Evolutionary conservation across 2,113 vertebrate species (phyloP), one percentile per base, ranked within the genome.

Genomic region (Stercorarius parasiticus): DNA sequence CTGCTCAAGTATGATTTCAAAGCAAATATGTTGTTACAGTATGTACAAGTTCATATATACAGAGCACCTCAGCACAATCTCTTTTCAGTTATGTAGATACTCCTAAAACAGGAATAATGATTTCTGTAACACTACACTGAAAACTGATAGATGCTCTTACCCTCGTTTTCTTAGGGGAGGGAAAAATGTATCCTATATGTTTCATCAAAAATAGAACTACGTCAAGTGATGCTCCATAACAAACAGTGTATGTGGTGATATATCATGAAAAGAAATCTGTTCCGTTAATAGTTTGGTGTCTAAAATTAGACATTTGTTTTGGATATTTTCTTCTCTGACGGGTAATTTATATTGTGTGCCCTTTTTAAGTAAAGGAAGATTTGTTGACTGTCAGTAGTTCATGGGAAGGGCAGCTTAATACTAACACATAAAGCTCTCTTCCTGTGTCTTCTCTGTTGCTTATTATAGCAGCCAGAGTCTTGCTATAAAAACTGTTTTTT

Each of bases 141-240:
- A 90, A 73, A 56, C 29, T 13, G 25, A 38, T 22, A 30, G 16
- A 18, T 58, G 18, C 26, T 64, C 53, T 88, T 43, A 25, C 38
- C 21, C 15, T 58, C 0, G 0, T 29, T 81, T 89, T 56, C 53
- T 62, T 81, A 3, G 26, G 13, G 14, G 5, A 66, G 3, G 5
- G 29, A 25, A 26, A 21, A 14, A 23, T 58, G 53, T 30, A 42
- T 25, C 19, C 58, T 42, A 5, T 40, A 45, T 12, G 14, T 73
- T 20, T 15, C 26, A 56, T 80, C 47, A 79, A 62, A 86, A 89
- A 20, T 6, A 82, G 38, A 45, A 16, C 45, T 34, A 8, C 53
- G 11, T 49, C 30, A 72, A 61, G 16, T 26, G 73, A 43, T 0
- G 1, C 20, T 85, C 52, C 8, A 2, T 71, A 59, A 40, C 12